These are phyloP conservation scores for Stomatorhinus walkeri DNA, from an alignment of 2,797 vertebrate genomes.

Conservation along the genomic window DNA sequence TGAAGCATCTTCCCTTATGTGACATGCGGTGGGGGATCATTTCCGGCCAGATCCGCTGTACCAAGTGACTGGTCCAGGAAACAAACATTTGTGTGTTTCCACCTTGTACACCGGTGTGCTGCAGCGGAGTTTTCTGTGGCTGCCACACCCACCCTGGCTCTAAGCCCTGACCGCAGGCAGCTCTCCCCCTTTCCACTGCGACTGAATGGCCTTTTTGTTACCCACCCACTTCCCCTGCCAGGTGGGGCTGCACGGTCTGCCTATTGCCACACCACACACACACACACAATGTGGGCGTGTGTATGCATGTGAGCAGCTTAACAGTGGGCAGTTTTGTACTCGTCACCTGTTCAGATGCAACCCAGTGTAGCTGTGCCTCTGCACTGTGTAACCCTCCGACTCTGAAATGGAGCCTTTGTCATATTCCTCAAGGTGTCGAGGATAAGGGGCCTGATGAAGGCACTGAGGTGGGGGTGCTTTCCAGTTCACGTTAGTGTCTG, in stretches of 20 bases:
- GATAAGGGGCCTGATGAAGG: not conserved
- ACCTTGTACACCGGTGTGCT: not conserved
- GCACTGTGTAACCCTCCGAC: not conserved
- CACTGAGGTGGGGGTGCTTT: not conserved
- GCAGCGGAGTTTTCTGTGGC: not conserved
- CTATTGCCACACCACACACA: not conserved
- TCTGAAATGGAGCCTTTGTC: not conserved
- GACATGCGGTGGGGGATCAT: not conserved
- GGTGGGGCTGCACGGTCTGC: not conserved
- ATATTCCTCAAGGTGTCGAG: not conserved
- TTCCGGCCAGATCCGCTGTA: not conserved
- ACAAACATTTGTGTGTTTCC: not conserved
- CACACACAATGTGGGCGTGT: not conserved
- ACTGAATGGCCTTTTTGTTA: not conserved
- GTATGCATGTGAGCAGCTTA: not conserved
- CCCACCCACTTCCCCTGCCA: not conserved
- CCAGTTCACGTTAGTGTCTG: not conserved
- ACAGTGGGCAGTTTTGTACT: not conserved
- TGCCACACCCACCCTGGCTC: not conserved
- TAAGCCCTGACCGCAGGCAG: not conserved
- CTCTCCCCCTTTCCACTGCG: not conserved
- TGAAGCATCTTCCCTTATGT: not conserved
- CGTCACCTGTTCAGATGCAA: not conserved
- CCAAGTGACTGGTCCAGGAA: not conserved
- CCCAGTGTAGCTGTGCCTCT: not conserved